Conservation (phyloP, 1,140 invertebrate species). For the Zaprionus gabonicus region DNA sequence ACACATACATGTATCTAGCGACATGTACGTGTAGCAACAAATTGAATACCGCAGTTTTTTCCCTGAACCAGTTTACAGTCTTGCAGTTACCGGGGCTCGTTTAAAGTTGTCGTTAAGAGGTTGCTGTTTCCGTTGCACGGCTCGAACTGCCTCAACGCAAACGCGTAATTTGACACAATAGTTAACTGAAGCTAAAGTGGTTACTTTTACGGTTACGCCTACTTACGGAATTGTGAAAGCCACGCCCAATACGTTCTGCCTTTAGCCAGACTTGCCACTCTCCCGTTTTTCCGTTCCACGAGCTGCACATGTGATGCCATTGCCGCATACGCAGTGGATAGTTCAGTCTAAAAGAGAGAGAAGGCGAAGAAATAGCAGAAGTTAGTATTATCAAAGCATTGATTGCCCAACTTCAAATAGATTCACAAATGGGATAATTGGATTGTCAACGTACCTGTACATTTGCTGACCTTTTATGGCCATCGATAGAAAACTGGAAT, state of each 20-base stretch:
- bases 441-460: constrained; percentile 85
- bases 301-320: constrained; percentile 94
- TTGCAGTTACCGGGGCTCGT: constrained; percentile 8
- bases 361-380: background rate
- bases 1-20: background rate
- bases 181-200: constrained; percentile 10
- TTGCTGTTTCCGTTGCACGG: constrained; percentile 31
- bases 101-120: constrained; percentile 18
- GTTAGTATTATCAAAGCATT: background rate
- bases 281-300: constrained; percentile 93
- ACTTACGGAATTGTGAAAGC: constrained; percentile 93
- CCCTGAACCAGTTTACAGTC: constrained; percentile 29
- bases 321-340: constrained; percentile 91
- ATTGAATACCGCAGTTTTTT: constrained; percentile 23
- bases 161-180: constrained; percentile 41
- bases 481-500: constrained; percentile 92
- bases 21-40: constrained; percentile 3
- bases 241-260: constrained; percentile 91
- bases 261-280: constrained; percentile 95
- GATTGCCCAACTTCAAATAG: background rate
- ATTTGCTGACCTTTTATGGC: constrained; percentile 92
- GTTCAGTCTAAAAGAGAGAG: constrained; percentile 86
- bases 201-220: background rate
- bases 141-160: background rate
- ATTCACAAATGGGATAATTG: constrained; percentile 13